phyloP scores from a whole-genome alignment of 2,888 invertebrate species.

The Amblyteles armatorius region DNA sequence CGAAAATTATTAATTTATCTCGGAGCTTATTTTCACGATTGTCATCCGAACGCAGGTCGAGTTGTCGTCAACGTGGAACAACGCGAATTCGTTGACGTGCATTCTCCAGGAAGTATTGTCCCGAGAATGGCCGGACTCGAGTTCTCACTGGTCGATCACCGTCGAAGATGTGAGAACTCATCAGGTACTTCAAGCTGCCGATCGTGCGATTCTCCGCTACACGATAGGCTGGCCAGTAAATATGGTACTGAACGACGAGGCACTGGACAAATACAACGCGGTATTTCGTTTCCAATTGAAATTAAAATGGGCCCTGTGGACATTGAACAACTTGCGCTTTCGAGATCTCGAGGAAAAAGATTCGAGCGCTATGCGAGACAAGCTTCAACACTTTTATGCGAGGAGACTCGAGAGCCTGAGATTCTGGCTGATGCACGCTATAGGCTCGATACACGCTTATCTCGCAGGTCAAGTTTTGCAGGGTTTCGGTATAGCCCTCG shows the following conservation, averaged over 20 bases:
- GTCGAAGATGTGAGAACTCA: slow-evolving; percentile 75
- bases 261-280: slow-evolving; percentile 81
- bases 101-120: slow-evolving; percentile 85
- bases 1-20: slow-evolving; percentile 12
- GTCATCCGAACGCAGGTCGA: slow-evolving; percentile 82
- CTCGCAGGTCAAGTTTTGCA: slow-evolving; percentile 85
- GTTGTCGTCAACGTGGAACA: slow-evolving; percentile 84
- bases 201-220: slow-evolving; percentile 80
- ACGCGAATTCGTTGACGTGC: slow-evolving; percentile 83
- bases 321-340: slow-evolving; percentile 85
- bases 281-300: slow-evolving; percentile 86
- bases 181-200: slow-evolving; percentile 79
- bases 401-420: slow-evolving; percentile 85
- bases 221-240: slow-evolving; percentile 83
- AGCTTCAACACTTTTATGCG: slow-evolving; percentile 79
- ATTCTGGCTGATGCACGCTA: slow-evolving; percentile 86
- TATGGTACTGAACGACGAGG: slow-evolving; percentile 80
- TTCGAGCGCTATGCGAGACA: slow-evolving; percentile 70
- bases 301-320: slow-evolving; percentile 86
- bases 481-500: slow-evolving; percentile 79
- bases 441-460: slow-evolving; percentile 86
- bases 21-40: neutral
- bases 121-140: slow-evolving; percentile 84
- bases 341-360: slow-evolving; percentile 78
- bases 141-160: slow-evolving; percentile 81